Evolutionary conservation across 2,888 invertebrate genomes (phyloP), one percentile per base, ranked within the genome.

Genomic region (Tetanocera ferruginea): DNA sequence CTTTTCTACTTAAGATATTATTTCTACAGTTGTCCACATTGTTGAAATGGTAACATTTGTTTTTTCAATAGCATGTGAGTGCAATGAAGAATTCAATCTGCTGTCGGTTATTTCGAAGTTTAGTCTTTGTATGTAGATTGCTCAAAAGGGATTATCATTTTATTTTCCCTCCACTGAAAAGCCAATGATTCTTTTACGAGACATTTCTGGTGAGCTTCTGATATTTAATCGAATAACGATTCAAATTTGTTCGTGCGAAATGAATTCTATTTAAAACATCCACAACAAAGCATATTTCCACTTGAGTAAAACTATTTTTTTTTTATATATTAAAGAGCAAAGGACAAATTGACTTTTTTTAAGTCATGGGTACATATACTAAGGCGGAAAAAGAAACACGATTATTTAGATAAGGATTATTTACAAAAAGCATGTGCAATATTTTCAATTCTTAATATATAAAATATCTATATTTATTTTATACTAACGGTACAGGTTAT

Each of bases 141-240:
- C n/a, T 75, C 76, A 55, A 75, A 78, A 34, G 19, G 55, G 31
- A 17, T n/a, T 23, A n/a, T 67, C 43, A 28, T 75, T 55, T 69
- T 62, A 78, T 80, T 80, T 79, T 77, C 79, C 77, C 81, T 82
- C 83, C 75, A 70, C 34, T 67, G 80, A 78, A 79, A 80, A 78
- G 70, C 73, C 78, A 80, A 77, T 76, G 79, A 80, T 81, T 80
- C 74, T 76, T 81, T 81, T 71, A 80, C 78, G 66, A 81, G 76
- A 79, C 80, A 81, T 80, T 81, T 80, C 69, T 80, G 80, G 81
- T 83, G 85, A 84, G 83, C 86, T 85, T 85, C 83, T 83, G 85
- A 86, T 84, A 86, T 87, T 85, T 88, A 88, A 88, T 88, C 88
- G 85, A 88, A 88, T 88, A 86, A 87, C 84, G 83, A 85, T 84